Conservation (phyloP, 2,797 vertebrate species). For the Paratrypauchen microcephalus region DNA sequence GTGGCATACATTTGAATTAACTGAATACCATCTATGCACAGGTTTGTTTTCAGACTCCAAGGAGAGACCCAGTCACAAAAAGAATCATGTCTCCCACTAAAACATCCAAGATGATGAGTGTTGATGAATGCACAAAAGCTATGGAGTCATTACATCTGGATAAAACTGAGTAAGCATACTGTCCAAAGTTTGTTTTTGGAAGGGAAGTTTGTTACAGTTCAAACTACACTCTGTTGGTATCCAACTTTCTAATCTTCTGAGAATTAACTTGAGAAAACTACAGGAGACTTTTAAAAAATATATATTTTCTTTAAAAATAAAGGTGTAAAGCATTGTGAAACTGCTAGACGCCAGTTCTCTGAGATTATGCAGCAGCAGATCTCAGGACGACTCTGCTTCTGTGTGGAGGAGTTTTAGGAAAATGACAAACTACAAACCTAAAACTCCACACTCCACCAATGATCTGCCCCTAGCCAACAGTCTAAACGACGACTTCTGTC, state of each 20-base stretch:
- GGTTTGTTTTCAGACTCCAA: slow-evolving; percentile 96
- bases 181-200: background rate
- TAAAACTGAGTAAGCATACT: slow-evolving; percentile 70
- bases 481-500: no score
- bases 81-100: slow-evolving; percentile 83
- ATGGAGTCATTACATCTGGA: slow-evolving; percentile 54
- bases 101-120: slow-evolving; percentile 58
- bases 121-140: slow-evolving; percentile 62
- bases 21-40: slow-evolving; percentile 50
- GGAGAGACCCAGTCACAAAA: slow-evolving; percentile 87
- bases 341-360: no score
- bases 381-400: no score
- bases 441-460: no score
- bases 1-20: background rate
- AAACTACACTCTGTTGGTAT: background rate
- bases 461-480: no score
- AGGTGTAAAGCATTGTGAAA: no score
- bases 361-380: no score
- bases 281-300: no score
- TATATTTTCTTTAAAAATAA: no score
- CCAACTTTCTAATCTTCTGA: background rate
- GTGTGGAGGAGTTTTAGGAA: no score
- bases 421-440: no score
- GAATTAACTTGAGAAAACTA: background rate
- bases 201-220: background rate